Conservation (phyloP, 2,888 invertebrate species). For the Colostygia pectinataria region DNA sequence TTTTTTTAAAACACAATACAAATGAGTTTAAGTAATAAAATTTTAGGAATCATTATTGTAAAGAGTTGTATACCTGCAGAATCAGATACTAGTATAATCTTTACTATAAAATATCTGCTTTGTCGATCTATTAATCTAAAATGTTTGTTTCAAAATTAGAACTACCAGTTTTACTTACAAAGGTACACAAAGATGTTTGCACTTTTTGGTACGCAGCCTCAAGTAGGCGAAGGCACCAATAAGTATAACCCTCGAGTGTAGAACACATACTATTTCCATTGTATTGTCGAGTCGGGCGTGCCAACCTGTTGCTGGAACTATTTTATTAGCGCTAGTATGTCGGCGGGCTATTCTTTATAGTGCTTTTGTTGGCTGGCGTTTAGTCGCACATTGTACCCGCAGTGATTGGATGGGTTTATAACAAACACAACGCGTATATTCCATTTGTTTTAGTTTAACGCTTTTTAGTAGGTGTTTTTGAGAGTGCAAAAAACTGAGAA, state of each 20-base stretch:
- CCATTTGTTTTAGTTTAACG: conserved; percentile 42
- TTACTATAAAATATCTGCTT: background rate
- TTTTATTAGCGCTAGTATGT: conserved; percentile 80
- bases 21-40: too few relatives aligned
- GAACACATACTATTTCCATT: conserved; percentile 58
- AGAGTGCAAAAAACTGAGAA: background rate
- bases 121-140: background rate
- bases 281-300: conserved; percentile 61
- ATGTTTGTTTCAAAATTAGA: too few relatives aligned
- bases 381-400: conserved; percentile 67
- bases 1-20: too few relatives aligned
- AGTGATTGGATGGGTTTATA: conserved; percentile 74
- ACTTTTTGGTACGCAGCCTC: conserved; percentile 18
- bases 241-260: conserved; percentile 25
- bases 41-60: too few relatives aligned
- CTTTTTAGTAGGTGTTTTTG: background rate
- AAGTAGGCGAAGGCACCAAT: conserved; percentile 24
- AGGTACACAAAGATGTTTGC: conserved; percentile 13
- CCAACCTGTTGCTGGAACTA: conserved; percentile 80
- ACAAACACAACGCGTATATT: conserved; percentile 68
- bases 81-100: background rate
- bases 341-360: conserved; percentile 79
- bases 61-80: too few relatives aligned
- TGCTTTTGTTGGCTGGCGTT: conserved; percentile 75
- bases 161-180: conserved; percentile 2